Percentiles rank a stretch among this genome's conserved stretches.
Evolutionary conservation across 2,888 invertebrate genomes (phyloP).

Genomic region (Sesia apiformis): DNA sequence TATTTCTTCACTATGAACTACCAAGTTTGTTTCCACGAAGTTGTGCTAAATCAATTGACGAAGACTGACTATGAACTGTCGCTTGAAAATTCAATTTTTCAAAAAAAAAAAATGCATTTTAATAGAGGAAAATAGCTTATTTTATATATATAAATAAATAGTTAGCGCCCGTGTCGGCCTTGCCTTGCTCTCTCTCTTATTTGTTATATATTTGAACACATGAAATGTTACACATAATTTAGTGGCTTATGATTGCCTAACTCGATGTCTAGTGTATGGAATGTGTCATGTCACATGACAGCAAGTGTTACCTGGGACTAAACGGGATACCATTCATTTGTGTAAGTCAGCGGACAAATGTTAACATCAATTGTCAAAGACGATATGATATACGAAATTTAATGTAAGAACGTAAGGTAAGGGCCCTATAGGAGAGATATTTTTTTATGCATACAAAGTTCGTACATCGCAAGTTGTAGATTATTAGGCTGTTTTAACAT

Average conservation of each 20-base stretch:
- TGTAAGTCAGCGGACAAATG: constrained; percentile 3
- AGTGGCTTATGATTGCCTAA: no score
- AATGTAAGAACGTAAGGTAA: constrained; percentile 69
- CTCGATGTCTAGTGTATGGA: no score
- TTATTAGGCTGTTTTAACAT: constrained; percentile 33
- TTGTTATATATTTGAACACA: no score
- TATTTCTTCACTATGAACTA: no score
- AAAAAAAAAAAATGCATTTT: constrained; percentile 56
- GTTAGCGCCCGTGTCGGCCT: constrained; percentile 21
- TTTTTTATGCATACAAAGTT: constrained; percentile 72
- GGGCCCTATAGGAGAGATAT: constrained; percentile 71
- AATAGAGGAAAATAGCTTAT: constrained; percentile 44
- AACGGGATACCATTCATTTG: constrained; percentile 34
- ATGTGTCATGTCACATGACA: no score
- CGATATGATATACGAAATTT: constrained; percentile 66
- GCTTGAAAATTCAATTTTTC: constrained; percentile 29
- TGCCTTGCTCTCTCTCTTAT: constrained; percentile 55
- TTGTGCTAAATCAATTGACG: constrained; percentile 34
- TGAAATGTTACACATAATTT: no score
- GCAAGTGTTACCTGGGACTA: constrained; percentile 47
- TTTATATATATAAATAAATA: constrained; percentile 5
- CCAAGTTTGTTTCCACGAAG: neutral
- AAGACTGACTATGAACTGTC: constrained; percentile 37
- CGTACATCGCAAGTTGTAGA: constrained; percentile 49
- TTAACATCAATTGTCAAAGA: constrained; percentile 67